These are phyloP conservation scores for Iphiclides podalirius DNA, from an alignment of 2,888 invertebrate genomes.

Conservation along the genomic window DNA sequence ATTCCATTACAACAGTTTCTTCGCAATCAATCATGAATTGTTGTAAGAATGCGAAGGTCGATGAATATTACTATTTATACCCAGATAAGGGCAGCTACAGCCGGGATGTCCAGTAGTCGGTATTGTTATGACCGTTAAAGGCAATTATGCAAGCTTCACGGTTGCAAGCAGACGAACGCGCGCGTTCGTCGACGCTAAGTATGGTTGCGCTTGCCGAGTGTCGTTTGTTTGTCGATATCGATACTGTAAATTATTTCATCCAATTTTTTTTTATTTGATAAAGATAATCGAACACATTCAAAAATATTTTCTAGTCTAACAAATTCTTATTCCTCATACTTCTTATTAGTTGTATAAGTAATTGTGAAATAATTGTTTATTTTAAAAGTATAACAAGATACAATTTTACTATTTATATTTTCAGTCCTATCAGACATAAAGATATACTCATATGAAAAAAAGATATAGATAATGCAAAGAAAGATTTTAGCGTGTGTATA, in stretches of 20 bases:
- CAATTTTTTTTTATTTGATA: neutral
- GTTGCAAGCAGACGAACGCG: conserved; percentile 44
- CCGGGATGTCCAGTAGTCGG: conserved; percentile 11
- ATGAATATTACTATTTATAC: conserved; percentile 9
- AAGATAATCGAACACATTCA: too few relatives aligned
- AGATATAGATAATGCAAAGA: too few relatives aligned
- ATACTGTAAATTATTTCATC: conserved; percentile 30
- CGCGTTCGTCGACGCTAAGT: too few relatives aligned
- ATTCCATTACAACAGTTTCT: neutral
- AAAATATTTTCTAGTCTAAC: too few relatives aligned
- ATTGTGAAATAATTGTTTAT: too few relatives aligned
- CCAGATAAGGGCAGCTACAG: conserved; percentile 24
- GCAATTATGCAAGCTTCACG: conserved; percentile 65
- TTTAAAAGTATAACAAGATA: too few relatives aligned
- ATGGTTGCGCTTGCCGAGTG: conserved; percentile 51
- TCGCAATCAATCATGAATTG: conserved; percentile 4
- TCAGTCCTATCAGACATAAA: too few relatives aligned
- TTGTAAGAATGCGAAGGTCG: conserved; percentile 15
- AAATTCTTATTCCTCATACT: too few relatives aligned
- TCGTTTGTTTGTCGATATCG: conserved; percentile 59
- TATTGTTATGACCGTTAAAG: conserved; percentile 44
- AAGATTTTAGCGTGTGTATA: too few relatives aligned
- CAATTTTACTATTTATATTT: too few relatives aligned
- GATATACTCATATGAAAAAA: too few relatives aligned
- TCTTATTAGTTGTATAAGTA: too few relatives aligned